Evolutionary conservation across 2,888 invertebrate genomes (phyloP).

Genomic region (Patella depressa): DNA sequence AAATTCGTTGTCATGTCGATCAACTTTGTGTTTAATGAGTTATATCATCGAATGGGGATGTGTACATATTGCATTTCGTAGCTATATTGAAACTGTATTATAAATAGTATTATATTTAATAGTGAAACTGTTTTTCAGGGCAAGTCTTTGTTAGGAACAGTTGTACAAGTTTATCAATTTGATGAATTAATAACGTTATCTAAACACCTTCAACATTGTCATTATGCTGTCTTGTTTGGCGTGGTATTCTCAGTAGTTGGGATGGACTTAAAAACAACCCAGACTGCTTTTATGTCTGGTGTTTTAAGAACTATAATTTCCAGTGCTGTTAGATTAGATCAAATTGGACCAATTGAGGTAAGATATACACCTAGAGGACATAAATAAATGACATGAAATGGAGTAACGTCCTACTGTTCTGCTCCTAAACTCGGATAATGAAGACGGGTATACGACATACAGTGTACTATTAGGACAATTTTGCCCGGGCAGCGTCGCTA

Average conservation of each 20-base stretch:
- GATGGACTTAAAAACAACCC: conserved; percentile 36
- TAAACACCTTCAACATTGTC: conserved; percentile 37
- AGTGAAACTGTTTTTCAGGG: conserved; percentile 22
- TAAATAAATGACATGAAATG: too few relatives aligned
- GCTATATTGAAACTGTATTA: too few relatives aligned
- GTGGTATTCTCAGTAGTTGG: conserved; percentile 45
- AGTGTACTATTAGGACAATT: too few relatives aligned
- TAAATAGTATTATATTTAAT: not conserved
- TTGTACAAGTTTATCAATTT: conserved; percentile 2
- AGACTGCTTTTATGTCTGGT: conserved; percentile 46
- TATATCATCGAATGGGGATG: too few relatives aligned
- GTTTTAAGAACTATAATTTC: conserved; percentile 45
- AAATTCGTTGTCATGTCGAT: too few relatives aligned
- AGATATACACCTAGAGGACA: not conserved
- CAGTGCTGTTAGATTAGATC: conserved; percentile 53
- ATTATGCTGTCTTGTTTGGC: conserved; percentile 53
- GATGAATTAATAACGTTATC: conserved; percentile 24
- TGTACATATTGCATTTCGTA: too few relatives aligned
- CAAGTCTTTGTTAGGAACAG: conserved; percentile 24
- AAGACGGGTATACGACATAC: too few relatives aligned
- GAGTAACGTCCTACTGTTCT: too few relatives aligned
- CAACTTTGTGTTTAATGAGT: too few relatives aligned
- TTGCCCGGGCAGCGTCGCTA: too few relatives aligned
- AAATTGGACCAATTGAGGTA: conserved; percentile 55
- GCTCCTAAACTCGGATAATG: too few relatives aligned